Evolutionary conservation across 1,140 invertebrate species (phyloP), one percentile per base, ranked within the genome.

Genomic region (Whitmania pigra): DNA sequence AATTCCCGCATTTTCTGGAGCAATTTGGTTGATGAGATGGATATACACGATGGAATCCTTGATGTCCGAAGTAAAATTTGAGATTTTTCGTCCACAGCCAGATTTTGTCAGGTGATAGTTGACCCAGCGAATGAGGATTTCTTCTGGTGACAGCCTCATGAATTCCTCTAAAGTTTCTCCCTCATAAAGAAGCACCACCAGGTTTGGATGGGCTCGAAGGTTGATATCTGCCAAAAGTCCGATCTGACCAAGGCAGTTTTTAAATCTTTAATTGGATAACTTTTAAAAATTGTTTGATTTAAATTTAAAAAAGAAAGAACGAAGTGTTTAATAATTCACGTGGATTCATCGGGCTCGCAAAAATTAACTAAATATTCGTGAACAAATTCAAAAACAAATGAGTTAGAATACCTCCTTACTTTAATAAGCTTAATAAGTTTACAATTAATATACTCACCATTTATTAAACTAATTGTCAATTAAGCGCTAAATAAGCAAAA

Each of bases 191-290:
- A 99, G 84, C 17, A 90, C 88, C 0, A 94, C 92, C 49, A 99
- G 83, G 6, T 94, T 94, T 0, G 96, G 94, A 80, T 95, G 96
- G 79, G 97, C 91, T 75, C 94, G 90, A 74, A 99, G 83, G 9
- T 95, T 95, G 77, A 99, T 98, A 83, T 98, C 94, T 84, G 93
- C 96, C 83, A 99, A 94, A 3, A 99, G 84, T 78, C 95, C 95
- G 77, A 98, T 97, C 86, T 88, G 57, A 15, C 13, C 9, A 17
- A 49, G 13, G 15, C 43, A 36, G 9, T 49, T 49, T 49, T 0
- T 15, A 49, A 15, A 13, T 49, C 43, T 49, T 49, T 49, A 11
- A 49, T 49, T 49, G 31, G 31, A 36, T 36, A 36, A 36, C 31
- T 49, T 49, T 49, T 49, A 15, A 49, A 49, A 49, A 49, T 49